Percentiles rank a stretch among this genome's conserved stretches.
Evolutionary conservation across 2,888 invertebrate genomes (phyloP).

Genomic region (Kuschelorhynchus macadamiae): DNA sequence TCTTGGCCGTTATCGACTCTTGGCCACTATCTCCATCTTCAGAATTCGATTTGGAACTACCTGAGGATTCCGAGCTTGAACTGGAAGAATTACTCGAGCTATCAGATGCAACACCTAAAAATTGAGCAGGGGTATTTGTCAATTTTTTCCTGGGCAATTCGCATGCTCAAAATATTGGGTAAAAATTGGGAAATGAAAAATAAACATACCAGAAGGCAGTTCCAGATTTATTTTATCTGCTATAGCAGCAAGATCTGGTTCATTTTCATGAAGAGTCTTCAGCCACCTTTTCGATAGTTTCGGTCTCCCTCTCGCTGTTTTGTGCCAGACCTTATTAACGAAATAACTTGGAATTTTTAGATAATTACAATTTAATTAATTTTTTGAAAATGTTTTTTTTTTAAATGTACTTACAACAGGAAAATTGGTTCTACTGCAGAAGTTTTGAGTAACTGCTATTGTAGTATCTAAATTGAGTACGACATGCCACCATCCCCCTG

Average conservation of each 20-base stretch:
- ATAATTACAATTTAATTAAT: neutral
- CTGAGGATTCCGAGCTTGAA: constrained; percentile 73
- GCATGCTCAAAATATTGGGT: too few species aligned
- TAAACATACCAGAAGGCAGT: constrained; percentile 76
- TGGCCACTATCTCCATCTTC: constrained; percentile 86
- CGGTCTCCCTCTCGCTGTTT: constrained; percentile 94
- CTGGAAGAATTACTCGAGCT: constrained; percentile 89
- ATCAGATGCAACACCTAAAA: constrained; percentile 86
- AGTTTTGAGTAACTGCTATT: constrained; percentile 98
- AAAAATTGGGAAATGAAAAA: too few species aligned
- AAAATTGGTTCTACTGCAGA: constrained; percentile 95
- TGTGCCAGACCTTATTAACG: constrained; percentile 83
- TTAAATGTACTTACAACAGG: constrained; percentile 76
- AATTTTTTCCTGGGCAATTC: too few species aligned
- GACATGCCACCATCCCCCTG: constrained; percentile 99
- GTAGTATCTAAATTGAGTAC: constrained; percentile 97
- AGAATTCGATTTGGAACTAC: constrained; percentile 60
- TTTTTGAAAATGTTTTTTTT: neutral
- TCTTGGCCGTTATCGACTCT: constrained; percentile 89
- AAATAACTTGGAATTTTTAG: neutral
- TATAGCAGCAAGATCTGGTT: constrained; percentile 82
- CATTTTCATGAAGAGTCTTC: constrained; percentile 73
- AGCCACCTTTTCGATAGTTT: constrained; percentile 96
- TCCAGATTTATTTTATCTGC: constrained; percentile 89
- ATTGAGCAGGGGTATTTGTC: too few species aligned